phyloP scores from a whole-genome alignment of 30 jellyfish, hydroid and myxozoan genomes.

The Haliclystus octoradiatus region DNA sequence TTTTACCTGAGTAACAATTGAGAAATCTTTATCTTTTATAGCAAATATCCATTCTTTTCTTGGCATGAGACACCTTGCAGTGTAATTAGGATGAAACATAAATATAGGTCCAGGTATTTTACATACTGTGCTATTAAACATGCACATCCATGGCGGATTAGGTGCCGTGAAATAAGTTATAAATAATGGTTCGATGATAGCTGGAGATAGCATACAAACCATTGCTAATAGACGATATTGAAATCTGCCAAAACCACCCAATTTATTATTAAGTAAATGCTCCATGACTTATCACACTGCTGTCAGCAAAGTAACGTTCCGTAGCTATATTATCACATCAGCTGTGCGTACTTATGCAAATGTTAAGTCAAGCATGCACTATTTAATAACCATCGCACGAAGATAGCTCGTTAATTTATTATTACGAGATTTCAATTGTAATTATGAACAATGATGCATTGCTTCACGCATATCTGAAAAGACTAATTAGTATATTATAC shows the following conservation, averaged over 20 bases:
- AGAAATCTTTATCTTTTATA: slow-evolving; percentile 38
- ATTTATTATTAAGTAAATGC: background rate
- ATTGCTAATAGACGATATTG: background rate
- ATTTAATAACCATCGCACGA: too few species aligned
- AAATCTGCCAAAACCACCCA: background rate
- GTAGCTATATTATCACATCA: too few species aligned
- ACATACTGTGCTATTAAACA: background rate
- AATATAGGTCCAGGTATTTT: background rate
- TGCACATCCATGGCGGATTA: background rate
- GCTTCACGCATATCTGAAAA: too few species aligned
- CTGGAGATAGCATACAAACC: background rate
- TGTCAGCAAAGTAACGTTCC: too few species aligned
- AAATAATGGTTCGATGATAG: background rate
- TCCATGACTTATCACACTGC: too few species aligned
- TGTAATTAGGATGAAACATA: background rate
- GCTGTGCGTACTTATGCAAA: too few species aligned
- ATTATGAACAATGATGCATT: too few species aligned
- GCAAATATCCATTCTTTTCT: slow-evolving; percentile 49
- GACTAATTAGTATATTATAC: too few species aligned
- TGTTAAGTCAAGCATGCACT: too few species aligned
- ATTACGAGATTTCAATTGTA: too few species aligned
- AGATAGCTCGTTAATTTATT: too few species aligned
- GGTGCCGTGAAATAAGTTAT: background rate
- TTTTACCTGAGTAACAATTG: slow-evolving; percentile 61
- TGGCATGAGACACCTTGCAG: slow-evolving; percentile 3